Evolutionary conservation across 2,113 vertebrate species (phyloP).

Genomic region (Atlantisia rogersi): DNA sequence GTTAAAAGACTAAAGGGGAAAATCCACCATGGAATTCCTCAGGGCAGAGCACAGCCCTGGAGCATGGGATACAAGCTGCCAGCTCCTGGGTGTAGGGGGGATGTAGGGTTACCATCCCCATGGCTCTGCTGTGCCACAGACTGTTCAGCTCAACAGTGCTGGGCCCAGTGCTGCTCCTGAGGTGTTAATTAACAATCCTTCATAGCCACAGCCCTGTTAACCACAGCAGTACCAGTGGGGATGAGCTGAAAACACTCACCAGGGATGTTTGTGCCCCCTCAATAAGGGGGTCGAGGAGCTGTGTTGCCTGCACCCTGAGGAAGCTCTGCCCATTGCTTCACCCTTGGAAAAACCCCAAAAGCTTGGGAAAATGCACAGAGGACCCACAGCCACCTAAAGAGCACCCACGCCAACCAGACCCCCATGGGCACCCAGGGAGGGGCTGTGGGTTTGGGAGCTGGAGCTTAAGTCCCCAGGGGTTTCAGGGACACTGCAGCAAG

Average conservation of each 20-base stretch:
- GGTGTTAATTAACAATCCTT: not conserved
- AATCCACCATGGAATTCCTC: not conserved
- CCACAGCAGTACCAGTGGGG: fast-evolving
- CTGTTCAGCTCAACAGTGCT: not conserved
- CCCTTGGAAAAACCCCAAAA: not conserved
- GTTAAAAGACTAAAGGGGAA: not conserved
- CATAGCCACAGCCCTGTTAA: not conserved
- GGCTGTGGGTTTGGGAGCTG: fast-evolving
- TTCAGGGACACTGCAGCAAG: fast-evolving
- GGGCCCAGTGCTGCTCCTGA: not conserved
- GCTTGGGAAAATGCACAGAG: not conserved
- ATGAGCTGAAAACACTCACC: not conserved
- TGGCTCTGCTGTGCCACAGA: not conserved
- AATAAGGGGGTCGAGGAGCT: fast-evolving
- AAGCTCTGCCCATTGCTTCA: not conserved
- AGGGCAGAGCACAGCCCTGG: not conserved
- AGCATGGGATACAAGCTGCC: not conserved
- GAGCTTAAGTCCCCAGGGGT: fast-evolving
- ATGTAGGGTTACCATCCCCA: not conserved
- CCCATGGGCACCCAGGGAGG: fast-evolving
- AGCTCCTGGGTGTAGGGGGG: not conserved
- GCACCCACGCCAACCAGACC: not conserved
- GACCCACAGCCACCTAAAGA: fast-evolving
- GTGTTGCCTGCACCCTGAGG: too few relatives aligned
- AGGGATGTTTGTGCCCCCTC: not conserved